Conservation (phyloP, 1,140 invertebrate species). For the Drosophila arizonae region DNA sequence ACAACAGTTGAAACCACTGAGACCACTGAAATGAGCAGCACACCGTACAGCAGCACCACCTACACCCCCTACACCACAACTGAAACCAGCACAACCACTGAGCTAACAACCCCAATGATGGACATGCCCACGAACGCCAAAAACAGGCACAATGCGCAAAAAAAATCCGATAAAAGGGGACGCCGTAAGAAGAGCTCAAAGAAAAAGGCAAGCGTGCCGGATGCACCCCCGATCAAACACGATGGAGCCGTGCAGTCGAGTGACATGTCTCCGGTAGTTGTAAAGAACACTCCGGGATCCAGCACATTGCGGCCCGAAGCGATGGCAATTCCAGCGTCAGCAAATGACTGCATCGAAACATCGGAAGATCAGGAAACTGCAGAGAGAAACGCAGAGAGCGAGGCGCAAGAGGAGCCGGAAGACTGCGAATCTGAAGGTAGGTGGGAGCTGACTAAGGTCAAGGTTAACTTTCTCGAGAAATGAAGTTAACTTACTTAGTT, state of each 20-base stretch:
- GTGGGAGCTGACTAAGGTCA: background rate
- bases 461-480: no score
- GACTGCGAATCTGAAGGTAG: slow-evolving; percentile 37
- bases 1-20: slow-evolving; percentile 1
- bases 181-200: slow-evolving; percentile 5
- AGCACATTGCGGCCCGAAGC: slow-evolving; percentile 26
- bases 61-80: slow-evolving; percentile 7
- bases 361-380: slow-evolving; percentile 23
- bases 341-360: slow-evolving; percentile 39
- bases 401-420: background rate
- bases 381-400: slow-evolving; percentile 6
- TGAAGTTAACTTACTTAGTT: no score
- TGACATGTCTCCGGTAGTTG: slow-evolving; percentile 51
- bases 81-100: background rate
- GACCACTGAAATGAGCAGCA: background rate
- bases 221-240: slow-evolving; percentile 54
- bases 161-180: background rate
- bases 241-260: slow-evolving; percentile 59
- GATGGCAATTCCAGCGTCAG: background rate
- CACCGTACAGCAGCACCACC: background rate
- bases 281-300: slow-evolving; percentile 30
- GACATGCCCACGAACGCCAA: no score
- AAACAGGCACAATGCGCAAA: slow-evolving; percentile 15
- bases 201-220: slow-evolving; percentile 40
- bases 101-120: background rate